phyloP scores from a whole-genome alignment of 1,140 invertebrate species.

The Drosophila kepulauana region DNA sequence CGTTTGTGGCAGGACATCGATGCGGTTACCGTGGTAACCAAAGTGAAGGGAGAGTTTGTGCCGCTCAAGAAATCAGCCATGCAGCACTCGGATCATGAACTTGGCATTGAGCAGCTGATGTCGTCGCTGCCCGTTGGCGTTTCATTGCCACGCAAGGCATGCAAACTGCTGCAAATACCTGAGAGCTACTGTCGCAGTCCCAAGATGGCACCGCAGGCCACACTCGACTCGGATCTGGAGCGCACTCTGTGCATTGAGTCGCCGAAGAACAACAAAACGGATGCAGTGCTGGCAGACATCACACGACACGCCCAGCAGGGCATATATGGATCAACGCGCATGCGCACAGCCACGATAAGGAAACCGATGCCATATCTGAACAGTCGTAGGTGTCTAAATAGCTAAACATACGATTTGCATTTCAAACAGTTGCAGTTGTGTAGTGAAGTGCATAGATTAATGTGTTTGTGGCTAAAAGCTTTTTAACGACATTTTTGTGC shows the following conservation, averaged over 20 bases:
- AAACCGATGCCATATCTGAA: constrained; percentile 82
- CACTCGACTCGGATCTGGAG: constrained; percentile 62
- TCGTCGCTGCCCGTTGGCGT: constrained; percentile 67
- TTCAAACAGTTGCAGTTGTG: neutral
- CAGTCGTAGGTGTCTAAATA: constrained; percentile 72
- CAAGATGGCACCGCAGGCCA: constrained; percentile 45
- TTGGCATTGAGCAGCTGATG: constrained; percentile 73
- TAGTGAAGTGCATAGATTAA: constrained; percentile 5
- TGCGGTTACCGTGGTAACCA: constrained; percentile 63
- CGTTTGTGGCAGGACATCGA: constrained; percentile 66
- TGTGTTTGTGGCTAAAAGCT: neutral
- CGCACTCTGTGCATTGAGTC: constrained; percentile 24
- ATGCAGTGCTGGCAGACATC: constrained; percentile 58
- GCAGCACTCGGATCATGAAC: constrained; percentile 41
- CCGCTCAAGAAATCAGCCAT: constrained; percentile 43
- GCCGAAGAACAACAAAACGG: constrained; percentile 5
- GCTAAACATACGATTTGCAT: neutral
- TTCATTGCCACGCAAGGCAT: constrained; percentile 70
- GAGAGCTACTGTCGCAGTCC: constrained; percentile 52
- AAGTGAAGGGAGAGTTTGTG: constrained; percentile 66
- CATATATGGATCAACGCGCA: constrained; percentile 79
- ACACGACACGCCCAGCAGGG: constrained; percentile 59
- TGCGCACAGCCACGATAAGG: constrained; percentile 79
- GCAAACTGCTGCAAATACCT: constrained; percentile 78
- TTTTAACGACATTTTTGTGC: constrained; percentile 21